phyloP scores from a whole-genome alignment of 2,888 invertebrate species.

The Tupiocoris notatus region DNA sequence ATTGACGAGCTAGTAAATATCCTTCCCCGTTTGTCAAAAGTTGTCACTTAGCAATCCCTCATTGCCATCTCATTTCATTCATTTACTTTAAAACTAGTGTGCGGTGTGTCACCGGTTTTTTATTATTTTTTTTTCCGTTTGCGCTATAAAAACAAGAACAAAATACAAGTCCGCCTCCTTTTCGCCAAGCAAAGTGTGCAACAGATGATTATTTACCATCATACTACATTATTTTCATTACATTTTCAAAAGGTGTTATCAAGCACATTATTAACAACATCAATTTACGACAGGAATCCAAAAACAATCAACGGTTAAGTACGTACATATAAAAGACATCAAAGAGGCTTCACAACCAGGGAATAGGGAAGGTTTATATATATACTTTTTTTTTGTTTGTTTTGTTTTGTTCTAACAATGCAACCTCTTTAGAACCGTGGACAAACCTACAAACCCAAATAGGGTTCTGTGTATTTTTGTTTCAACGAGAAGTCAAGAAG shows the following conservation, averaged over 20 bases:
- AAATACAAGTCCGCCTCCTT: not conserved
- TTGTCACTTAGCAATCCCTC: constrained; percentile 21
- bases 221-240: constrained; percentile 32
- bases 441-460: constrained; percentile 16
- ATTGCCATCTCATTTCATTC: too few relatives aligned
- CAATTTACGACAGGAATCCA: constrained; percentile 47
- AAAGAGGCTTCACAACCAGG: constrained; percentile 49
- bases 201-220: constrained; percentile 40
- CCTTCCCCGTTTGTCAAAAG: constrained; percentile 13
- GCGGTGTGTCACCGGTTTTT: constrained; percentile 10
- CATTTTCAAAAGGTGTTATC: constrained; percentile 35
- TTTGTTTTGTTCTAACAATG: constrained; percentile 29
- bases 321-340: constrained; percentile 48
- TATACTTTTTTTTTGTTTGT: too few relatives aligned
- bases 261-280: constrained; percentile 47
- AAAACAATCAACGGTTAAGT: constrained; percentile 49
- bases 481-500: constrained; percentile 24
- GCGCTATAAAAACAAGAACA: not conserved
- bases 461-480: constrained; percentile 4
- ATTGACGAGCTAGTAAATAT: constrained; percentile 46
- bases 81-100: too few relatives aligned
- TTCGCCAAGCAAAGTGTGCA: constrained; percentile 45
- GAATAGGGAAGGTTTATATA: constrained; percentile 41
- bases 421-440: constrained; percentile 33
- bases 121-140: not conserved